Evolutionary conservation across 2,888 invertebrate species (phyloP).

Genomic region (Heliothis peltigera): DNA sequence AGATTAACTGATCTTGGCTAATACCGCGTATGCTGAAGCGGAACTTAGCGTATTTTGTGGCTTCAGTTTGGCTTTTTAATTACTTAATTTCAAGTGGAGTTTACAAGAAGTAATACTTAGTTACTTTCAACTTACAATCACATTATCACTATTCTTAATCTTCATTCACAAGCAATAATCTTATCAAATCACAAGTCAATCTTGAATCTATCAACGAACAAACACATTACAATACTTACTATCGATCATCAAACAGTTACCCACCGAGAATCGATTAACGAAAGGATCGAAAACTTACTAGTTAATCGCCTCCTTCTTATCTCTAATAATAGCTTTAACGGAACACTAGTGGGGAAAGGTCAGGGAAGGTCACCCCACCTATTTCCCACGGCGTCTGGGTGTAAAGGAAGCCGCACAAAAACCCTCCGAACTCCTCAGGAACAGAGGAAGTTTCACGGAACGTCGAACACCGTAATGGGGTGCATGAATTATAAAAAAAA

Average conservation of each 20-base stretch:
- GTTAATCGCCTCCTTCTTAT: slow-evolving; percentile 40
- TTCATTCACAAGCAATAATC: neutral
- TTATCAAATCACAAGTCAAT: slow-evolving; percentile 1
- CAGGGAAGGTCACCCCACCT: slow-evolving; percentile 66
- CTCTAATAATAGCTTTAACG: slow-evolving; percentile 54
- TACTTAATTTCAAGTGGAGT: neutral
- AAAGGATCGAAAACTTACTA: slow-evolving; percentile 11
- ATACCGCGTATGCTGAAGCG: slow-evolving; percentile 4
- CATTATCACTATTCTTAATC: neutral
- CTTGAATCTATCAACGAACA: slow-evolving; percentile 13
- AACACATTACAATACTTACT: slow-evolving; percentile 1
- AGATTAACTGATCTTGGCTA: slow-evolving; percentile 19
- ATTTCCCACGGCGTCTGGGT: slow-evolving; percentile 73
- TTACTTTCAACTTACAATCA: neutral
- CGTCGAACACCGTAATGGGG: slow-evolving; percentile 40
- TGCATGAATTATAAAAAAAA: slow-evolving; percentile 15
- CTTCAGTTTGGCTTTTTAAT: neutral
- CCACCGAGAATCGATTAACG: slow-evolving; percentile 4
- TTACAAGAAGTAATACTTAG: neutral
- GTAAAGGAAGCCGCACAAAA: slow-evolving; percentile 77
- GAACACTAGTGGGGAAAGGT: slow-evolving; percentile 70
- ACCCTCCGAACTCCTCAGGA: slow-evolving; percentile 52
- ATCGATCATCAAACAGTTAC: slow-evolving; percentile 27
- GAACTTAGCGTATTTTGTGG: slow-evolving; percentile 9
- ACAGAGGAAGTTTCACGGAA: slow-evolving; percentile 65